Conservation (phyloP, 2,797 vertebrate genomes). For the Neosalanx taihuensis region DNA sequence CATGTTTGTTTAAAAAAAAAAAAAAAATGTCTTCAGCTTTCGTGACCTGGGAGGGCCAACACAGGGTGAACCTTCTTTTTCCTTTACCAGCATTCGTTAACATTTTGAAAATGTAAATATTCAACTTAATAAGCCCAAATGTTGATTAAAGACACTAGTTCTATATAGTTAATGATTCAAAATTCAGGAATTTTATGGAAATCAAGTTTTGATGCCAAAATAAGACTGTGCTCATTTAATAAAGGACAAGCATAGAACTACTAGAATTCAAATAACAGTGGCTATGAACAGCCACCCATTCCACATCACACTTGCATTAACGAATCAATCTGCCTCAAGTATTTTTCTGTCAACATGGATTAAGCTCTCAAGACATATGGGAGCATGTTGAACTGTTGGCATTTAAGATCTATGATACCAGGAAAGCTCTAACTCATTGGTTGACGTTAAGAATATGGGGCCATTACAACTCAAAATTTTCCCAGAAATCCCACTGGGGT, state of each 20-base stretch:
- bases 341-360: conserved; percentile 8
- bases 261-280: background rate
- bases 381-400: background rate
- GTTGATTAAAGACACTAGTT: no score
- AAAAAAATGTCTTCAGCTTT: conserved; percentile 24
- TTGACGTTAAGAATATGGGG: background rate
- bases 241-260: background rate
- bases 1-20: conserved; percentile 46
- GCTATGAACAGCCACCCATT: background rate
- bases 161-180: background rate
- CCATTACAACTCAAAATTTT: no score
- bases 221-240: background rate
- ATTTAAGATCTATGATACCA: conserved; percentile 7
- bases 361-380: conserved; percentile 2
- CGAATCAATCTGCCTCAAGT: background rate
- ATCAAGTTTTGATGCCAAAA: background rate
- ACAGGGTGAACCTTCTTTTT: conserved; percentile 39
- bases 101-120: no score
- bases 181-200: background rate
- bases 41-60: conserved; percentile 41
- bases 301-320: background rate
- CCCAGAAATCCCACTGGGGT: conserved; percentile 2
- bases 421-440: background rate
- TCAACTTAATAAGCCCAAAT: no score
- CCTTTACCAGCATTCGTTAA: conserved; percentile 25